Percentiles rank a stretch among this genome's conserved stretches.
Conservation (phyloP, 2,113 vertebrate genomes). For the Alethe castanea region DNA sequence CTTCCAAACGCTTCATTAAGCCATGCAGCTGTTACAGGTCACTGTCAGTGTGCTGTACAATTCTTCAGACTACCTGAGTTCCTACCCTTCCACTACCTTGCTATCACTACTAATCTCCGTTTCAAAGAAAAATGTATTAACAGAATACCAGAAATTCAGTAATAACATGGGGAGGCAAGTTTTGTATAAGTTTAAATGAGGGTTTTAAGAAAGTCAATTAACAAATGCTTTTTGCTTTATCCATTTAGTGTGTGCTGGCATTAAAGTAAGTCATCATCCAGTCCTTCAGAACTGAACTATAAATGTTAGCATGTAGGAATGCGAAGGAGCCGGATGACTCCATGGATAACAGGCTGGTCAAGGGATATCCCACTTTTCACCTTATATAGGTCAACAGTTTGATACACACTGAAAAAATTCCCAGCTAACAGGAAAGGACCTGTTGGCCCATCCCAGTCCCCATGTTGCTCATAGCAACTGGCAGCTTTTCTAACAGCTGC, state of each 20-base stretch:
- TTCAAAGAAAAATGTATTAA: neutral
- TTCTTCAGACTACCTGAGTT: neutral
- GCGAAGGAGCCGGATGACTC: neutral
- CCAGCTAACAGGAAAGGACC: neutral
- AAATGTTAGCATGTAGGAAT: neutral
- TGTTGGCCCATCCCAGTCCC: neutral
- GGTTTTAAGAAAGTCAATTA: neutral
- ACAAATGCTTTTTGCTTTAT: neutral
- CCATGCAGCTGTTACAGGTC: neutral
- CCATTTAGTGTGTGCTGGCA: neutral
- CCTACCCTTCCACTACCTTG: neutral
- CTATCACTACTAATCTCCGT: neutral
- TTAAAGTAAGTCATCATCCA: neutral
- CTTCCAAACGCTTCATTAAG: neutral
- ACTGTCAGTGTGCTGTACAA: neutral
- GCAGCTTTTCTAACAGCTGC: neutral
- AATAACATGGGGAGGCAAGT: neutral
- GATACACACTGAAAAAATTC: neutral
- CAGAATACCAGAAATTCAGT: neutral
- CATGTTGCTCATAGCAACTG: neutral
- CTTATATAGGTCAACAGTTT: slow-evolving; percentile 12
- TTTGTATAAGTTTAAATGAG: neutral
- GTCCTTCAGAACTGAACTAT: neutral
- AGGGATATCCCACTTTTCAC: neutral
- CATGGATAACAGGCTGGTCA: neutral